Evolutionary conservation across 2,113 vertebrate genomes (phyloP).

Genomic region (Poeciliopsis turrubarensis): DNA sequence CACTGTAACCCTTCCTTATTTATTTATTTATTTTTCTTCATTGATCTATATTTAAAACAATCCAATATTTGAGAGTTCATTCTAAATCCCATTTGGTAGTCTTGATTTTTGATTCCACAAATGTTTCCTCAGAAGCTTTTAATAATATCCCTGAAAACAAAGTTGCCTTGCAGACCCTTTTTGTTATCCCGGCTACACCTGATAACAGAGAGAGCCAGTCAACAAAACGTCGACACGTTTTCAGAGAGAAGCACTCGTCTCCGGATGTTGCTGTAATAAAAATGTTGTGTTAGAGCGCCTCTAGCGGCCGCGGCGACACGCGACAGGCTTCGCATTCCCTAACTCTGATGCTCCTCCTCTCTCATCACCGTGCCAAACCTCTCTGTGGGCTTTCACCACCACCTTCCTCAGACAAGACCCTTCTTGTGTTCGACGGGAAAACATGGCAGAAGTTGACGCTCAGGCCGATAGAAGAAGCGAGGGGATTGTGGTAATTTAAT

Average conservation of each 20-base stretch:
- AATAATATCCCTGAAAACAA: background rate
- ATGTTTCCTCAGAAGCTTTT: conserved; percentile 16
- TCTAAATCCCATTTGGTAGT: background rate
- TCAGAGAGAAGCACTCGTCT: background rate
- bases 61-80: background rate
- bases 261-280: background rate
- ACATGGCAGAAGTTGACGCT: conserved; percentile 75
- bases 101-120: background rate
- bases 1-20: background rate
- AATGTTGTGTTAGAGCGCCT: conserved; percentile 32
- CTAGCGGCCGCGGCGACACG: conserved; percentile 8
- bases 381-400: background rate
- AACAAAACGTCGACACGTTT: background rate
- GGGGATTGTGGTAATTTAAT: conserved; percentile 78
- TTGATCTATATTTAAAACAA: background rate
- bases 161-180: background rate
- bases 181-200: background rate
- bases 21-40: background rate
- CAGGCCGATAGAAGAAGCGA: conserved; percentile 38
- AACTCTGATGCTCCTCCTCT: conserved; percentile 52
- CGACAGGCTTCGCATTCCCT: conserved; percentile 21
- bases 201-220: background rate
- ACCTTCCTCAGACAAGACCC: conserved; percentile 10
- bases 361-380: conserved; percentile 3
- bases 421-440: conserved; percentile 21